These are phyloP conservation scores for Butastur rufipennis DNA, from an alignment of 2,113 vertebrate species.

Conservation along the genomic window DNA sequence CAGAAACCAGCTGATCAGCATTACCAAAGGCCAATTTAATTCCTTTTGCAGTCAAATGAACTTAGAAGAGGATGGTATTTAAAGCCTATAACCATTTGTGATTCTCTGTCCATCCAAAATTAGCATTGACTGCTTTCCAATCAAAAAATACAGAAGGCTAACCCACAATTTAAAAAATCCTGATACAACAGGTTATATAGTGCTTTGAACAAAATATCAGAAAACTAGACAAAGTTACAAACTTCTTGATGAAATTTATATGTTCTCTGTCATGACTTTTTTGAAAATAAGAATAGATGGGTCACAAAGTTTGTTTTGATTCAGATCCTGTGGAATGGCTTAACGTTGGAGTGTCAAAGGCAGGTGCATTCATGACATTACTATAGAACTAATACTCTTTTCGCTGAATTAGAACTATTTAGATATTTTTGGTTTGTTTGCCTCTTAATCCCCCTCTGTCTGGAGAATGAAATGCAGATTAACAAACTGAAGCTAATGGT, in stretches of 20 bases:
- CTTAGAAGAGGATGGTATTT: constrained; percentile 46
- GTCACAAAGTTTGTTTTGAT: background rate
- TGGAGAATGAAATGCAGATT: background rate
- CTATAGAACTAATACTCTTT: background rate
- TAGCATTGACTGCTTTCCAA: background rate
- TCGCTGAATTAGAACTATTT: background rate
- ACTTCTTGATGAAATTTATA: background rate
- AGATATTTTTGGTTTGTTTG: background rate
- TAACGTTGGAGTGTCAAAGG: background rate
- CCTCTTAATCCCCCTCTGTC: background rate
- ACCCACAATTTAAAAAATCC: background rate
- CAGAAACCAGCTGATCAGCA: constrained; percentile 25
- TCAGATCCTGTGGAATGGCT: background rate
- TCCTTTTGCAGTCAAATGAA: constrained; percentile 44
- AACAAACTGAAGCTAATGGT: background rate
- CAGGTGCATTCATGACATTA: background rate
- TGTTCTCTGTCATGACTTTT: background rate
- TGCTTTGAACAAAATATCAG: background rate
- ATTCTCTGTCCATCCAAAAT: background rate
- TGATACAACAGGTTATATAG: background rate
- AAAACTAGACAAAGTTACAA: background rate
- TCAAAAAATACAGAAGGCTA: background rate
- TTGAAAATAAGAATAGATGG: background rate
- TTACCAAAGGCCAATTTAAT: constrained; percentile 59
- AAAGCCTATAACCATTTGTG: background rate